These are phyloP conservation scores for Rhinophrynus dorsalis DNA, from an alignment of 2,797 vertebrate genomes.

Conservation along the genomic window DNA sequence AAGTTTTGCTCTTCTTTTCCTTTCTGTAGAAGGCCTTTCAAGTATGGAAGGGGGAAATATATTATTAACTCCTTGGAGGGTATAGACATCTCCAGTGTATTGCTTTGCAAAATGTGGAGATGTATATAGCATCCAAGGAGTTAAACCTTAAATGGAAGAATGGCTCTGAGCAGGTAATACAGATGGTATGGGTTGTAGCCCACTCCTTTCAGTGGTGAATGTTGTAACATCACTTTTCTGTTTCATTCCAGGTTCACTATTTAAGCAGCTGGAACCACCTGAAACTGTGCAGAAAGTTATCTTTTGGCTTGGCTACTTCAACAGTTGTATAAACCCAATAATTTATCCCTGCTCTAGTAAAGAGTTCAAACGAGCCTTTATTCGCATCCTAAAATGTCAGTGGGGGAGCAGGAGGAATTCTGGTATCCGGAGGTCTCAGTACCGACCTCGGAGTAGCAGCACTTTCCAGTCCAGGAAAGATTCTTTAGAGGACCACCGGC, in stretches of 20 bases:
- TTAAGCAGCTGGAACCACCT: conserved; percentile 82
- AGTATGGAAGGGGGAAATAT: too few relatives aligned
- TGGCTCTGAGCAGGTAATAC: too few relatives aligned
- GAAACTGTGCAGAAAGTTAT: conserved; percentile 90
- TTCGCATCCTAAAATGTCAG: conserved; percentile 88
- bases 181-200: too few relatives aligned
- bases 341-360: conserved; percentile 97
- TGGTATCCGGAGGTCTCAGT: conserved; percentile 82
- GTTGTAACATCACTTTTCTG: conserved; percentile 1
- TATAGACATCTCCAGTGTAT: too few relatives aligned
- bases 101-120: too few relatives aligned
- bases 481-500: conserved; percentile 79
- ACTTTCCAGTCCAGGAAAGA: conserved; percentile 79
- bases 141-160: too few relatives aligned
- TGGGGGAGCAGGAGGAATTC: conserved; percentile 75
- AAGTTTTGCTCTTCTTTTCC: too few relatives aligned
- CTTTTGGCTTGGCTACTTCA: conserved; percentile 98
- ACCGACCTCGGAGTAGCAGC: conserved; percentile 82
- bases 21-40: too few relatives aligned
- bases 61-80: too few relatives aligned
- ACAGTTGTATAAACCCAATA: conserved; percentile 97
- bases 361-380: conserved; percentile 95
- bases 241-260: conserved; percentile 82
- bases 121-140: too few relatives aligned
- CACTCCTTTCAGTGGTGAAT: too few relatives aligned